Base-by-base conservation (phyloP, 2,113 vertebrate genomes). In the Psittacara wagleri region DNA sequence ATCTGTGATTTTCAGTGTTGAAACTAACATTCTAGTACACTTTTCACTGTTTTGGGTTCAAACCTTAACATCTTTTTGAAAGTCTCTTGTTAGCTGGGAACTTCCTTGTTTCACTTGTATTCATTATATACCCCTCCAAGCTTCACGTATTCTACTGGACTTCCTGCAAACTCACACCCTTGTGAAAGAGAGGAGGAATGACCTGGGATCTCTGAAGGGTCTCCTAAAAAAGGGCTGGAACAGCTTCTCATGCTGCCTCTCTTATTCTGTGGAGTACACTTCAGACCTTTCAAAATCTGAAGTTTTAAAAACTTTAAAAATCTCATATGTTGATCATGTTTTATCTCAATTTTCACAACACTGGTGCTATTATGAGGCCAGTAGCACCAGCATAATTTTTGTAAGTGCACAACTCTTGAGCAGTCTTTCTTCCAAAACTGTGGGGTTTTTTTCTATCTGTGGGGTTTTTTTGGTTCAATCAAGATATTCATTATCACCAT, bases 211-310 rank as follows among this genome's bases (percentile, higher is more conserved):
- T 35, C 57, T 83, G 51, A 28, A 57, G 10, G 6, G 3, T 46
- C 27, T 94, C 46, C 18, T 39, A 13, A 22, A 2, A 25, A 63
- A 10, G 9, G 35, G 5, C 29, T 78, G 52, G 9, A 35, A 41
- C 1, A 4, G 17, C 2, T 73, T 37, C 14, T 15, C 0, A 0
- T 39, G 0, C 22, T 55, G 17, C 20, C 4, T 61, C 11, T 68
- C 35, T 37, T 52, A 8, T 7, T 78, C 11, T 16, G 5, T 2
- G 2, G 86, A 41, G 16, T n/a, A 2, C 16, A 44, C 2, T 48
- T 20, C 52, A 46, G 86, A 24, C 11, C 7, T 86, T 63, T 62
- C 33, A 35, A 24, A 51, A 44, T 4, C 5, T 9, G 5, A 62
- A 77, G 23, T 28, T 73, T 74, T 77, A 70, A 69, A 91, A 39